Base-by-base conservation (phyloP, 2,113 vertebrate genomes). In the Rhineura floridana region DNA sequence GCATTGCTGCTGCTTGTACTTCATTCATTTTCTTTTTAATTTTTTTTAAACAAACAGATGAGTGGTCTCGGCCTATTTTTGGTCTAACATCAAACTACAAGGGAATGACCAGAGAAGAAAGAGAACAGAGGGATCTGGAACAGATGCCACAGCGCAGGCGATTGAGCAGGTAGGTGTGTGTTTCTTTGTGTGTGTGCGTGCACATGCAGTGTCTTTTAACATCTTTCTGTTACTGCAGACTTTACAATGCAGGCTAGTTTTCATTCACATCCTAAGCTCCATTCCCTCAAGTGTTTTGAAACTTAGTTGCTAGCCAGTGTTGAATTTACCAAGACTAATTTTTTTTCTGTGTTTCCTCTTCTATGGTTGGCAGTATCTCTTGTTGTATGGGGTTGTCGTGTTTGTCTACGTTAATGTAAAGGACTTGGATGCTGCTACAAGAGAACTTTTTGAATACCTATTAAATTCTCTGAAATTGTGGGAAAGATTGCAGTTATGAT, bases 21-120 rank as follows among this genome's bases (percentile, higher is more conserved):
- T 78, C 48, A 79, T 81, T 77, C 87, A 91, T 13, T 86, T 83
- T 65, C 78, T 12, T 65, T 48, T 67, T 55, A 28, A 80, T 82
- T 81, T 75, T 25, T 36, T 36, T 28, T 65, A 59, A 73, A 59
- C 73, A 69, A 81, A 6, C 77, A 99, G 99, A 99, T 91, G 99
- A 99, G 88, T 99, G 99, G 99, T 99, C 99, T 6, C 95, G 99
- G 83, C 99, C 99, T 9, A 99, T 99, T 94, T 99, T 99, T 62
- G 99, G 99, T 75, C 94, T 99, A 91, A 99, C 98, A 15, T 99
- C 99, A 33, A 99, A 99, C 95, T 99, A 99, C 90, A 99, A 99
- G 92, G 98, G 98, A 50, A 99, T 99, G 99, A 99, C 99, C 15
- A 97, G 99, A 88, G 99, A 99, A 92, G 99, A 99, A 94, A 96